Percentiles rank a stretch among this genome's conserved stretches.
These are phyloP conservation scores for Lepidurus arcticus DNA, from an alignment of 1,140 invertebrate genomes.

Conservation along the genomic window DNA sequence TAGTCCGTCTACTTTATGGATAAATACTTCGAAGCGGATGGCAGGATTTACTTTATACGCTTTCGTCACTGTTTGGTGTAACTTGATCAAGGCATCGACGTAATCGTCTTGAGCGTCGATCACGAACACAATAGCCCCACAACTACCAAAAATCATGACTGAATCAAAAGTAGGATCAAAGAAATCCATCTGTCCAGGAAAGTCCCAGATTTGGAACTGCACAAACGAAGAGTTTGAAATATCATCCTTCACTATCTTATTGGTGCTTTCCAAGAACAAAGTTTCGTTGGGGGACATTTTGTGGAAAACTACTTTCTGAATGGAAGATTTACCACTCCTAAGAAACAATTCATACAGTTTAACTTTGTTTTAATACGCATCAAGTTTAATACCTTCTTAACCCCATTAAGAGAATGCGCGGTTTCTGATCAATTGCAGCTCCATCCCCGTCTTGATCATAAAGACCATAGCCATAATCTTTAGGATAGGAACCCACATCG, in stretches of 20 bases:
- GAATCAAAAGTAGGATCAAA: slow-evolving; percentile 94
- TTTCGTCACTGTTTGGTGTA: slow-evolving; percentile 86
- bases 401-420: slow-evolving; percentile 92
- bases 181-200: slow-evolving; percentile 97
- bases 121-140: slow-evolving; percentile 89
- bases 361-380: background rate
- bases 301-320: slow-evolving; percentile 99
- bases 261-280: slow-evolving; percentile 96
- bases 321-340: slow-evolving; percentile 95
- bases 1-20: slow-evolving; percentile 82
- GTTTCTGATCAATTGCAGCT: slow-evolving; percentile 67
- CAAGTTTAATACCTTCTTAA: slow-evolving; percentile 63
- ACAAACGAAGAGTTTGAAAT: slow-evolving; percentile 93
- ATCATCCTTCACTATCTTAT: slow-evolving; percentile 97
- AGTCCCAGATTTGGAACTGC: slow-evolving; percentile 99
- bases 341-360: slow-evolving; percentile 52
- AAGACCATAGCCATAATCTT: slow-evolving; percentile 84
- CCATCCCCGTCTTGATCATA: slow-evolving; percentile 70
- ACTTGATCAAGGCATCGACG: slow-evolving; percentile 86
- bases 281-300: slow-evolving; percentile 99
- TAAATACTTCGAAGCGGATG: slow-evolving; percentile 92
- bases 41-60: slow-evolving; percentile 93
- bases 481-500: slow-evolving; percentile 77
- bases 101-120: slow-evolving; percentile 99
- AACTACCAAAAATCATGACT: slow-evolving; percentile 75